Conservation (phyloP, 2,113 vertebrate species). For the Clarias gariepinus region DNA sequence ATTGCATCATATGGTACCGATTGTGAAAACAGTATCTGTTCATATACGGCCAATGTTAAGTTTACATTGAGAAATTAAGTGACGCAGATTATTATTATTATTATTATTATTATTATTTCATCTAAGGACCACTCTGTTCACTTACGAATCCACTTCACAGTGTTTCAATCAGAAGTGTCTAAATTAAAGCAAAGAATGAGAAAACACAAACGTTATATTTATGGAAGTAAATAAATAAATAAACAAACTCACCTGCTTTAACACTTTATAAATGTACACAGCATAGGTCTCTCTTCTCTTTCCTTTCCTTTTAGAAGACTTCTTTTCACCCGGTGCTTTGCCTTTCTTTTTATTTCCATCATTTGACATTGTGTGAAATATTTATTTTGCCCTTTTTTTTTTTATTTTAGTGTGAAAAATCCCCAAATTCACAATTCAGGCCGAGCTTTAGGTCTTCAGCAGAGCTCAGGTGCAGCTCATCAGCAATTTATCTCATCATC, state of each 20-base stretch:
- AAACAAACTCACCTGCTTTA: constrained; percentile 70
- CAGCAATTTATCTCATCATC: constrained; percentile 27
- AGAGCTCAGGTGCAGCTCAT: constrained; percentile 31
- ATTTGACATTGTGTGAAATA: constrained; percentile 58
- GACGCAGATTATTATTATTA: not conserved
- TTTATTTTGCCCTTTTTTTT: no score
- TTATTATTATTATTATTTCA: no score
- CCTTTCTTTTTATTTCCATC: constrained; percentile 73
- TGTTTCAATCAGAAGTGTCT: not conserved
- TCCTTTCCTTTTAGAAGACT: constrained; percentile 61
- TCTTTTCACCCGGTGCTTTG: constrained; percentile 67
- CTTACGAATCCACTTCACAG: not conserved
- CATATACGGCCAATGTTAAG: not conserved
- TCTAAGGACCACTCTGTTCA: not conserved
- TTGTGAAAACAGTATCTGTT: no score
- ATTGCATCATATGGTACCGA: no score
- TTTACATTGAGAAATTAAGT: not conserved
- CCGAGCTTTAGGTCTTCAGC: not conserved
- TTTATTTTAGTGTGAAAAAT: not conserved
- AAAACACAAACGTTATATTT: not conserved
- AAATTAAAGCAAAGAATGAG: not conserved
- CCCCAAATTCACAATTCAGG: not conserved
- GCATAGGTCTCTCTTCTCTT: constrained; percentile 75
- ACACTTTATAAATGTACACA: constrained; percentile 78
- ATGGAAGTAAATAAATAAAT: no score